phyloP scores from a whole-genome alignment of 2,113 vertebrate genomes.

The Coryphaenoides rupestris region DNA sequence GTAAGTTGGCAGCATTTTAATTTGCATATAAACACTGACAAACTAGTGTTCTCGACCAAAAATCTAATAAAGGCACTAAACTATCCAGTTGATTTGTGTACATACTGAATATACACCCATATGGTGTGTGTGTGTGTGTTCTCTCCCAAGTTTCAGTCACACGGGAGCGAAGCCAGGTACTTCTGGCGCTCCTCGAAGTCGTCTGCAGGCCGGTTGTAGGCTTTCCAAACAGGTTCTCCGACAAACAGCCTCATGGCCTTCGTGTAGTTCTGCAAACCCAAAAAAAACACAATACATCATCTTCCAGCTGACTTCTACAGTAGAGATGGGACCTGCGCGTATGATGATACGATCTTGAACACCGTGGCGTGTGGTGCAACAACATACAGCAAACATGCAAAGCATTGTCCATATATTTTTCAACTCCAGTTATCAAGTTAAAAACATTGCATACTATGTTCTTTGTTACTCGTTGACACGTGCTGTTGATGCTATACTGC shows the following conservation, averaged over 20 bases:
- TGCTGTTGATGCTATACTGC: too few species aligned
- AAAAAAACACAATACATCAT: conserved; percentile 23
- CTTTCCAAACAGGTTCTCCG: conserved; percentile 90
- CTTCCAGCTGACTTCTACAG: too few species aligned
- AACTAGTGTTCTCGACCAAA: background rate
- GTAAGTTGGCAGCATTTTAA: conserved; percentile 16
- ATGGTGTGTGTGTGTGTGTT: too few species aligned
- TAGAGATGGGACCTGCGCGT: too few species aligned
- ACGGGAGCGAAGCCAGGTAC: conserved; percentile 69
- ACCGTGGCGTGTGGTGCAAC: too few species aligned
- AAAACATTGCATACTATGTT: too few species aligned
- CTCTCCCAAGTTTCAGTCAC: conserved; percentile 25
- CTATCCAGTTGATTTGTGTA: background rate
- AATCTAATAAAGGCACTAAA: background rate
- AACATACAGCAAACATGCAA: too few species aligned
- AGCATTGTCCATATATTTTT: too few species aligned
- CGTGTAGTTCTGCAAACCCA: conserved; percentile 79
- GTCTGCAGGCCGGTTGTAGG: conserved; percentile 86
- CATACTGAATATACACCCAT: too few species aligned
- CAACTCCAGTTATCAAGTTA: too few species aligned
- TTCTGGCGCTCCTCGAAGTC: conserved; percentile 75
- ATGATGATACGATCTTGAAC: too few species aligned
- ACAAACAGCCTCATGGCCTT: conserved; percentile 94
- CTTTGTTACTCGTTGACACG: too few species aligned
- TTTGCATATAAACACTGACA: conserved; percentile 10